Percentiles rank a stretch among this genome's conserved stretches.
These are phyloP conservation scores for Opisthocomus hoazin DNA, from an alignment of 2,113 vertebrate species.

Conservation along the genomic window DNA sequence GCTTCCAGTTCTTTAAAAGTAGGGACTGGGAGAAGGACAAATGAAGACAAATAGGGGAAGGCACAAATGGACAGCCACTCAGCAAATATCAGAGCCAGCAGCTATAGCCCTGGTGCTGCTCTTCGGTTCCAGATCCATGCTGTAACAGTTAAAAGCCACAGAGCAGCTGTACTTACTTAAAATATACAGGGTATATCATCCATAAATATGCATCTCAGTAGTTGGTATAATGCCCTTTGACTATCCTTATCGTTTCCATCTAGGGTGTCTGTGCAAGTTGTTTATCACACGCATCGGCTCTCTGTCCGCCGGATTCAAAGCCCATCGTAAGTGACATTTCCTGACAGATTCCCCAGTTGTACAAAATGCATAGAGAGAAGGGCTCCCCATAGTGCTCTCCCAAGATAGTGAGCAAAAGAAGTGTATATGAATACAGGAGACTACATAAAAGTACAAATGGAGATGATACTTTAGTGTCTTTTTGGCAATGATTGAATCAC, in stretches of 20 bases:
- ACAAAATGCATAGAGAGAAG: neutral
- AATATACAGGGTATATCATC: neutral
- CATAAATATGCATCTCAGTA: neutral
- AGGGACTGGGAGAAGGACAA: neutral
- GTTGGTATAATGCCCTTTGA: neutral
- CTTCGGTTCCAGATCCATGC: neutral
- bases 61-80: neutral
- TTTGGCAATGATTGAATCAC: neutral
- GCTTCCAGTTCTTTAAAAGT: neutral
- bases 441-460: neutral
- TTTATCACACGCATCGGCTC: neutral
- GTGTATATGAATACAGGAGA: neutral
- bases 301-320: slow-evolving; percentile 68
- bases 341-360: neutral
- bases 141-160: neutral
- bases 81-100: neutral
- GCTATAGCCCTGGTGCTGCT: neutral
- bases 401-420: neutral
- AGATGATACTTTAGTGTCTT: neutral
- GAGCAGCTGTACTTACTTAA: neutral
- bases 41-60: neutral
- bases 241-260: neutral
- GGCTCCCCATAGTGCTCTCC: neutral
- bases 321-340: slow-evolving; percentile 65
- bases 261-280: slow-evolving; percentile 77